phyloP scores from a whole-genome alignment of 37 sponge, comb jelly and placozoan species.

The Tethya wilhelma region DNA sequence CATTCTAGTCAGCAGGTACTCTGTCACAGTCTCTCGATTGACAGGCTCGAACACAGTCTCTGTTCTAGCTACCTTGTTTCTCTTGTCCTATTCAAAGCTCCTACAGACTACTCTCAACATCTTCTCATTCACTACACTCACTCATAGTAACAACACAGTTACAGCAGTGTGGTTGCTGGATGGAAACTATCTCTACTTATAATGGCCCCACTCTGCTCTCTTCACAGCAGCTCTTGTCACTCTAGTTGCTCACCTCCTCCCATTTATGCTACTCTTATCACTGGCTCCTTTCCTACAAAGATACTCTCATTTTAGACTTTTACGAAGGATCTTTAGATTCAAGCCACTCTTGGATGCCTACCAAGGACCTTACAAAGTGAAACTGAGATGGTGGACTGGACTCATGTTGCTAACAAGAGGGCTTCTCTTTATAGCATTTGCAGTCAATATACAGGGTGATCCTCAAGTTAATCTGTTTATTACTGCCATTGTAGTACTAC shows the following conservation, averaged over 20 bases:
- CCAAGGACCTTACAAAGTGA: slow-evolving; percentile 10
- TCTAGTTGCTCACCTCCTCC: background rate
- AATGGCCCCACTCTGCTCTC: no score
- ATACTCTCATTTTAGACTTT: background rate
- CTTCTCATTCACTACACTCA: no score
- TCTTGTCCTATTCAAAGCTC: no score
- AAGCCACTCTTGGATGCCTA: slow-evolving; percentile 26
- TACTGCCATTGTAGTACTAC: background rate
- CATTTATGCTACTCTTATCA: slow-evolving; percentile 8
- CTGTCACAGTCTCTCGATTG: no score
- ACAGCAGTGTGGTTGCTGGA: no score
- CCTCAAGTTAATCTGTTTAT: background rate
- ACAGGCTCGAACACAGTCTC: no score
- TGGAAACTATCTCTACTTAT: no score
- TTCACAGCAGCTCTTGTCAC: no score
- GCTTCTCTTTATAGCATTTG: background rate
- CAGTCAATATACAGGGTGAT: background rate
- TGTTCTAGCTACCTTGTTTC: no score
- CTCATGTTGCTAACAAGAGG: background rate
- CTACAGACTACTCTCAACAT: no score
- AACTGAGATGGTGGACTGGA: slow-evolving; percentile 11
- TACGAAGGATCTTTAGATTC: background rate
- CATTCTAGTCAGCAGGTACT: no score
- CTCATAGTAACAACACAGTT: no score
- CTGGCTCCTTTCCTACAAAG: slow-evolving; percentile 6